Conservation (phyloP, 2,113 vertebrate genomes). For the Pygoscelis adeliae region DNA sequence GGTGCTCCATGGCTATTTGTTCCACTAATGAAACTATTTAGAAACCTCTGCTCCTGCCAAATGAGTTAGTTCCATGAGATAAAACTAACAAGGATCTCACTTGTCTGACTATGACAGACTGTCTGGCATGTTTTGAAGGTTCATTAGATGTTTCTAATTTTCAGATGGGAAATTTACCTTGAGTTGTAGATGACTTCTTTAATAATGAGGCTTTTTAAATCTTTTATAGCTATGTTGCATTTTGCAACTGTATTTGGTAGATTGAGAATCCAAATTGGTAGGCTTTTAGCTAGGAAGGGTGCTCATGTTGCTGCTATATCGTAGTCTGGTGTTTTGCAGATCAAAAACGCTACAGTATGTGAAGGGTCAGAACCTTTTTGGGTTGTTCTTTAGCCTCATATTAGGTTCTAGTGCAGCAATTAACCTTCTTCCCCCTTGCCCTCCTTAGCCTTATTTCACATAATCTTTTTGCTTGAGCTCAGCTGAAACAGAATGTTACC, state of each 20-base stretch:
- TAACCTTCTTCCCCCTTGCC: background rate
- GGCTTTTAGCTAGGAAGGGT: background rate
- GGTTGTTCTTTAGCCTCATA: background rate
- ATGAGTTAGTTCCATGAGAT: background rate
- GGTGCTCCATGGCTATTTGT: background rate
- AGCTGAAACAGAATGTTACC: background rate
- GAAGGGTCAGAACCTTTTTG: background rate
- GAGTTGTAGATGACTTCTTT: background rate
- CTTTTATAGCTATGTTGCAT: accelerated
- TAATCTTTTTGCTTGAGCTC: background rate
- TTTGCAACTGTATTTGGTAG: background rate
- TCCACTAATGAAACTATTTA: background rate
- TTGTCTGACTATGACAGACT: background rate
- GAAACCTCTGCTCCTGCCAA: background rate
- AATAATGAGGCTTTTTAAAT: background rate
- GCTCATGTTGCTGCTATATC: background rate
- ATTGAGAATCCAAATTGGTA: background rate
- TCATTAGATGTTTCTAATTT: background rate
- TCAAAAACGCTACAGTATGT: background rate
- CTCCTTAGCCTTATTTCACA: background rate
- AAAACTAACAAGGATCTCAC: background rate
- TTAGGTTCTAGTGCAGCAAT: background rate
- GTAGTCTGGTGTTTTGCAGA: background rate
- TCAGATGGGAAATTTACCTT: background rate
- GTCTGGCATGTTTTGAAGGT: background rate